Conservation (phyloP, 2,113 vertebrate species). For the Numida meleagris region DNA sequence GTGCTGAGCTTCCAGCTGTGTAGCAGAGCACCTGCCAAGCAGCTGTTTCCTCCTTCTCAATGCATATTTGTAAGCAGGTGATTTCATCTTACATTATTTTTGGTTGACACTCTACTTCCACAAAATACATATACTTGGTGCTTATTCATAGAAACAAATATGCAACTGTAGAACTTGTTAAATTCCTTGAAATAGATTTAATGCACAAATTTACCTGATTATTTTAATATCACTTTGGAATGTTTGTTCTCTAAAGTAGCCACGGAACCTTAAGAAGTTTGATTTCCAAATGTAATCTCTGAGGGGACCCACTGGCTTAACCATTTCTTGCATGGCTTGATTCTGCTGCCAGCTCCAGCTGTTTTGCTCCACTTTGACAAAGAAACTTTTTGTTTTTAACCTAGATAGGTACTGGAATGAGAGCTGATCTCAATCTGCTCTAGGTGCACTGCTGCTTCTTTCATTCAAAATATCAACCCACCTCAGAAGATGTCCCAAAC, state of each 20-base stretch:
- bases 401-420: background rate
- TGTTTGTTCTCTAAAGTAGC: background rate
- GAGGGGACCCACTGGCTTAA: background rate
- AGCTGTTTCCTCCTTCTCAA: background rate
- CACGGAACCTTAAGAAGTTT: background rate
- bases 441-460: background rate
- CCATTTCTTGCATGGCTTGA: background rate
- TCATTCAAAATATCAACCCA: background rate
- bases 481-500: background rate
- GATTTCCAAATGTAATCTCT: background rate
- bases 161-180: background rate
- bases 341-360: background rate
- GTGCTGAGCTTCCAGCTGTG: background rate
- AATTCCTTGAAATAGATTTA: too few species aligned
- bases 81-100: background rate
- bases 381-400: background rate
- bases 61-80: accelerated
- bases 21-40: background rate
- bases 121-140: background rate
- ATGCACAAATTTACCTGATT: background rate
- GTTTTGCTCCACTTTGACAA: background rate
- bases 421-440: background rate
- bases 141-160: background rate
- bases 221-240: background rate
- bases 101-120: background rate